Base-by-base conservation (phyloP, 2,888 invertebrate species). In the Theretra japonica region DNA sequence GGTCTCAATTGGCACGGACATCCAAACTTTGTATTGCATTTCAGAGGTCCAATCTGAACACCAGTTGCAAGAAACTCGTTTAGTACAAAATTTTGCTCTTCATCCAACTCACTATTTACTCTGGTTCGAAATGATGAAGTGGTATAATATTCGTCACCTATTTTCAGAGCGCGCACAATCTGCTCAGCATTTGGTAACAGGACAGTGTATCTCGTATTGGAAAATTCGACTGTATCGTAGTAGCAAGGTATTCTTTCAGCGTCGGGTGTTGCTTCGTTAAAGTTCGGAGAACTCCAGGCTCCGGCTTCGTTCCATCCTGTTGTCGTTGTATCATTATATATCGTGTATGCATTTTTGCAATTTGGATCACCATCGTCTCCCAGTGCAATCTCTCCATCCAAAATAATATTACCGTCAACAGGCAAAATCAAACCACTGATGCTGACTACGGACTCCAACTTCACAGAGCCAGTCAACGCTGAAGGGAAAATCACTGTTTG, bases 211-310 rank as follows among this genome's bases (percentile, higher is more conserved):
- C 83, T 84, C 0, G 85, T 76, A 53, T 87, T 80, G 0, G 94
- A 90, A 73, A 95, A 93, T 33, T 86, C 82, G 0, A 94, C 94
- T 7, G 83, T 78, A 74, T 95, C 95, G 62, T 93, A 87, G 25
- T 80, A 86, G 74, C 95, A 95, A 0, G 95, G 95, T 1, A 95
- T 76, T 75, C 91, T 88, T 74, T 95, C 94, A 0, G 90, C 83
- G 76, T 95, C 93, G 0, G 95, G 95, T 6, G 94, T 90, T 0
- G 95, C 95, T 74, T 89, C 86, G 73, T 91, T 95, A 69, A 91
- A 91, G 62, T 80, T 87, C 1, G 87, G 75, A 0, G 91, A 91
- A 21, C 82, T 86, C 95, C 95, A 95, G 19, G 89, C 92, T 62
- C 89, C 88, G 0, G 93, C 88, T 79, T 93, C 86, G 1, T 80